Percentiles rank a stretch among this genome's conserved stretches.
These are phyloP conservation scores for Tenebrio molitor DNA, from an alignment of 1,140 invertebrate species.

Conservation along the genomic window DNA sequence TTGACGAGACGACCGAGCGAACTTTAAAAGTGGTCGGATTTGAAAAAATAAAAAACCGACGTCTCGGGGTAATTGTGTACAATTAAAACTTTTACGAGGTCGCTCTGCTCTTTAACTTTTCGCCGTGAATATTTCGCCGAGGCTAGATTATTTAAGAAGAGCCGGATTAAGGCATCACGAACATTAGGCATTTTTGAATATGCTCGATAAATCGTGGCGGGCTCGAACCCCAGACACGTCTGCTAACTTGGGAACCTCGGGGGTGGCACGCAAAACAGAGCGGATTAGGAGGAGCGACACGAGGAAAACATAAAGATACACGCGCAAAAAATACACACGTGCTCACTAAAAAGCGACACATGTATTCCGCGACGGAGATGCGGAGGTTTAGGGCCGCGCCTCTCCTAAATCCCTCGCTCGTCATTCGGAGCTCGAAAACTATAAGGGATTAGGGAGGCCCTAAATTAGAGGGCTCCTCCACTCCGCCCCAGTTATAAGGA, in stretches of 20 bases:
- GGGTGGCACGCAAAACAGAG: neutral
- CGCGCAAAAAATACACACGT: constrained; percentile 30
- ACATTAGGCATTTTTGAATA: neutral
- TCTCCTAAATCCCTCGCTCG: constrained; percentile 24
- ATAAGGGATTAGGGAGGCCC: neutral
- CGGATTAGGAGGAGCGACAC: neutral
- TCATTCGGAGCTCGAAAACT: constrained; percentile 1
- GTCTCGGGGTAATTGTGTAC: constrained; percentile 19
- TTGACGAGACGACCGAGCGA: constrained; percentile 23
- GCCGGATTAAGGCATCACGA: neutral
- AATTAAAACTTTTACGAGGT: constrained; percentile 35
- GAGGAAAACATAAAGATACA: constrained; percentile 16
- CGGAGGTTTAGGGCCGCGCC: constrained; percentile 12
- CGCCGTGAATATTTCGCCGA: neutral
- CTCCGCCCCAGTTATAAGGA: too few relatives aligned
- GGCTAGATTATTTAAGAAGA: neutral
- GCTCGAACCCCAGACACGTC: neutral
- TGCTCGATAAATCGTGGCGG: neutral
- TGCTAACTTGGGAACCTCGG: neutral
- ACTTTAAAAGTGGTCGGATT: constrained; percentile 35
- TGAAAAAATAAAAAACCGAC: constrained; percentile 11
- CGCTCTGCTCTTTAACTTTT: constrained; percentile 1
- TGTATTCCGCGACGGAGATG: constrained; percentile 5
- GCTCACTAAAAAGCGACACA: constrained; percentile 1
- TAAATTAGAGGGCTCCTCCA: too few relatives aligned